Evolutionary conservation across 2,888 invertebrate species (phyloP), one percentile per base, ranked within the genome.

Genomic region (Drosophila yooni): DNA sequence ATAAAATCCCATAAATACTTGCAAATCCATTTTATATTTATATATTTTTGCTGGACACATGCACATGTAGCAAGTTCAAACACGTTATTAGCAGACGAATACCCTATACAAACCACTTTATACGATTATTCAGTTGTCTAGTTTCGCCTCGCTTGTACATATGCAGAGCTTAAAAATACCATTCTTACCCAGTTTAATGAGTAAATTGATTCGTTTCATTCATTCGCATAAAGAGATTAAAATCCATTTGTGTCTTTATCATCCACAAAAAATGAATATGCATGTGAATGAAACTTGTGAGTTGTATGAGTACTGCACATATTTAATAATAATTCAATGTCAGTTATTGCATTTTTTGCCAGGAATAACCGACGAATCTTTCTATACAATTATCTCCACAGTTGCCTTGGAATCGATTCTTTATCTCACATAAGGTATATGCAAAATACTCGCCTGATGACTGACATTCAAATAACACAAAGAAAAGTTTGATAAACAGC

Each of bases 181-280:
- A 2, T 18, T 31, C 18, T 36, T 25, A 34, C 0, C 13, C 13
- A 34, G n/a, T 34, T 27, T 10, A 43, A 27, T 21, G 27, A 46
- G 34, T 34, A 48, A n/a, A 21, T 21, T 10, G 4, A 10, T 31
- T 8, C 31, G 10, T 31, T 31, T 31, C 10, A 31, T 10, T 31
- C 10, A 31, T 36, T 43, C 43, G 51, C 70, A 70, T 70, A 70
- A 67, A 73, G 53, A 70, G 66, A 68, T 78, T 81, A 78, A 69
- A 67, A 70, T 64, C 29, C 65, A 50, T 61, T 68, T 65, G 29
- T 31, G n/a, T 7, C 18, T 27, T 4, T 46, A 27, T 13, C 34
- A 56, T 29, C 3, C 21, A 48, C 11, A 15, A 15, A 10, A 62
- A 27, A 33, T 29, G n/a, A 31, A 7, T 3, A 51, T 31, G 5